These are phyloP conservation scores for Amblyopsis rosae DNA, from an alignment of 2,113 vertebrate species.

Conservation along the genomic window DNA sequence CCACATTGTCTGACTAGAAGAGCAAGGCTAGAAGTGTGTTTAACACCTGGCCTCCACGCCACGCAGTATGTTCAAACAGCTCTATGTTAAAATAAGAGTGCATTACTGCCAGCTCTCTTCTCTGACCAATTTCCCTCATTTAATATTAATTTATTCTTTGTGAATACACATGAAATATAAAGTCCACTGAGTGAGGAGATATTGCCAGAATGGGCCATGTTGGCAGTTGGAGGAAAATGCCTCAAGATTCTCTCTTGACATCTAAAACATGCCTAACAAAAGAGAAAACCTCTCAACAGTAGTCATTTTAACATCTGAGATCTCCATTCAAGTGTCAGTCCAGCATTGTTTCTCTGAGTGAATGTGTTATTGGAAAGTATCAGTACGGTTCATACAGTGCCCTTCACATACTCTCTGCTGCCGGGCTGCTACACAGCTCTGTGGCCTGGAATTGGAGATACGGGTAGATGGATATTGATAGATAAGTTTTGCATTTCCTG, in stretches of 20 bases:
- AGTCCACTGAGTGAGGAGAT: conserved; percentile 13
- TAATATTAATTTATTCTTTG: conserved; percentile 41
- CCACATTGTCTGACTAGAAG: conserved; percentile 61
- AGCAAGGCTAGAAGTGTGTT: conserved; percentile 6
- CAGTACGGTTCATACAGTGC: conserved; percentile 35
- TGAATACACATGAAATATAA: conserved; percentile 47
- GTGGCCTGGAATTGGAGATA: conserved; percentile 53
- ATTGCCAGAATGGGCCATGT: conserved; percentile 59
- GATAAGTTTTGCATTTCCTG: conserved; percentile 68
- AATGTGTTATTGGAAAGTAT: conserved; percentile 16
- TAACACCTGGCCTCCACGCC: conserved; percentile 60
- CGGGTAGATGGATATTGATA: conserved; percentile 65
- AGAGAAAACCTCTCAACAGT: neutral
- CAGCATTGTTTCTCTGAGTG: neutral
- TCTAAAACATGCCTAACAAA: conserved; percentile 47
- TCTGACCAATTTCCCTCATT: conserved; percentile 25
- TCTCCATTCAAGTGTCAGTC: too few species aligned
- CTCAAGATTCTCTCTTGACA: conserved; percentile 56
- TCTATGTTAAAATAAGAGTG: conserved; percentile 40
- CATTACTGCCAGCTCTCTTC: conserved; percentile 46
- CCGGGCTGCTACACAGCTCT: conserved; percentile 37
- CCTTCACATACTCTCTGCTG: conserved; percentile 55
- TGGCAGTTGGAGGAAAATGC: conserved; percentile 60
- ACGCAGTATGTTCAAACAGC: conserved; percentile 53
- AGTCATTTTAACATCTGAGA: neutral